Evolutionary conservation across 1,140 invertebrate genomes (phyloP).

Genomic region (Pseudobourletiella spinata): DNA sequence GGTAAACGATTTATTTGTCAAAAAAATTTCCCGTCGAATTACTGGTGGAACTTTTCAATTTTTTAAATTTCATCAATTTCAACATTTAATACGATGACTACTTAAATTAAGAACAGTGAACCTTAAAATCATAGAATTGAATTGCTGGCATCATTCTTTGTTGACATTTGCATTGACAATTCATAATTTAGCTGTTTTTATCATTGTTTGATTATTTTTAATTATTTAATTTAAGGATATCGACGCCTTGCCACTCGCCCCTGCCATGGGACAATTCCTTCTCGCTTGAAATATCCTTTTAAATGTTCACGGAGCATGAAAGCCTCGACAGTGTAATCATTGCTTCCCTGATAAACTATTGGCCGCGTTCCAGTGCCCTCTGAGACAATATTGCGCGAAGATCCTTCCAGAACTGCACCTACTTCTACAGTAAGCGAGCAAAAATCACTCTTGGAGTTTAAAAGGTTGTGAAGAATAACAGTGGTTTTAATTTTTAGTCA

Average conservation of each 20-base stretch:
- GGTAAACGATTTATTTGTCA: too few species aligned
- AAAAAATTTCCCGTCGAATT: too few species aligned
- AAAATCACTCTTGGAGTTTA: not conserved
- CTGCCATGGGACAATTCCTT: not conserved
- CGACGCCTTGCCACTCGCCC: not conserved
- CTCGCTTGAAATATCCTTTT: not conserved
- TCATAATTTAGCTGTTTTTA: too few species aligned
- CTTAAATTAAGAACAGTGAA: too few species aligned
- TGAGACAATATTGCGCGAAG: not conserved
- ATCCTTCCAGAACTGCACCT: not conserved
- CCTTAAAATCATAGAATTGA: not conserved
- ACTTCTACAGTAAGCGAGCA: not conserved
- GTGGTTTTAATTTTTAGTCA: constrained; percentile 32
- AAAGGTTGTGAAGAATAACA: constrained; percentile 38
- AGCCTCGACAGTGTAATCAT: not conserved
- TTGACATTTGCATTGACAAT: not conserved
- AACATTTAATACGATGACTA: not conserved
- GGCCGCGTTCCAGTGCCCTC: not conserved
- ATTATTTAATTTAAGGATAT: not conserved
- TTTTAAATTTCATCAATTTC: too few species aligned
- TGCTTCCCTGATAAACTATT: not conserved
- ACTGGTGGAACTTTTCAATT: too few species aligned
- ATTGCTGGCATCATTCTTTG: not conserved
- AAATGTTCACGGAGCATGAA: not conserved
- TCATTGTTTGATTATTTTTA: too few species aligned